phyloP scores from a whole-genome alignment of 1,140 invertebrate species.

The Heterodera schachtii region DNA sequence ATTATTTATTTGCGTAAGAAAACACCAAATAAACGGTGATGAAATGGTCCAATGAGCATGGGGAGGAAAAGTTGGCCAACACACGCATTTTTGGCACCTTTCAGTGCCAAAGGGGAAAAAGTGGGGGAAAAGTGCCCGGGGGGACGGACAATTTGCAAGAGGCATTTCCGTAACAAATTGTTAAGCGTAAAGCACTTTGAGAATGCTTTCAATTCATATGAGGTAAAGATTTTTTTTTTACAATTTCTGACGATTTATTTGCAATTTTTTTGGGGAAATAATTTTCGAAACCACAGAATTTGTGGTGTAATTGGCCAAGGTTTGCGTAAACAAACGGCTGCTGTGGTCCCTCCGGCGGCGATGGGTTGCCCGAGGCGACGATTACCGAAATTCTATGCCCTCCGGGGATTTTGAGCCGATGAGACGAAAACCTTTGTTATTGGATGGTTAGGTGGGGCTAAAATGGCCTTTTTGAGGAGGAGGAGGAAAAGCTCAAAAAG shows the following conservation, averaged over 20 bases:
- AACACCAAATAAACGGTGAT: no score
- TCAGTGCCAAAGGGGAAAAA: not conserved
- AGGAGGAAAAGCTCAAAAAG: not conserved
- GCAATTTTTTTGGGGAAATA: not conserved
- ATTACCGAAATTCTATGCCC: not conserved
- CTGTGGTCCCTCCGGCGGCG: no score
- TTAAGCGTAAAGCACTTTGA: not conserved
- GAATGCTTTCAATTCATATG: no score
- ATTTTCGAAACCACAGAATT: not conserved
- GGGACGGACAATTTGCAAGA: not conserved
- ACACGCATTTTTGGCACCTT: not conserved
- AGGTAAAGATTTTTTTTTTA: no score
- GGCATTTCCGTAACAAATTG: not conserved
- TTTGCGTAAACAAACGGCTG: not conserved
- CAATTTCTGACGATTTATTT: no score
- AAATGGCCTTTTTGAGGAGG: not conserved
- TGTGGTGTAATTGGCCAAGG: not conserved
- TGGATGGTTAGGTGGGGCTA: not conserved
- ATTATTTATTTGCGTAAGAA: no score
- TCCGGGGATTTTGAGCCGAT: not conserved
- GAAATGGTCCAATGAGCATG: not conserved
- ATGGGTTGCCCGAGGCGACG: not conserved
- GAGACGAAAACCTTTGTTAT: not conserved
- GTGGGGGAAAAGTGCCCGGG: not conserved
- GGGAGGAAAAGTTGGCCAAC: not conserved